phyloP scores from a whole-genome alignment of 2,888 invertebrate genomes.

The Abrostola tripartita region DNA sequence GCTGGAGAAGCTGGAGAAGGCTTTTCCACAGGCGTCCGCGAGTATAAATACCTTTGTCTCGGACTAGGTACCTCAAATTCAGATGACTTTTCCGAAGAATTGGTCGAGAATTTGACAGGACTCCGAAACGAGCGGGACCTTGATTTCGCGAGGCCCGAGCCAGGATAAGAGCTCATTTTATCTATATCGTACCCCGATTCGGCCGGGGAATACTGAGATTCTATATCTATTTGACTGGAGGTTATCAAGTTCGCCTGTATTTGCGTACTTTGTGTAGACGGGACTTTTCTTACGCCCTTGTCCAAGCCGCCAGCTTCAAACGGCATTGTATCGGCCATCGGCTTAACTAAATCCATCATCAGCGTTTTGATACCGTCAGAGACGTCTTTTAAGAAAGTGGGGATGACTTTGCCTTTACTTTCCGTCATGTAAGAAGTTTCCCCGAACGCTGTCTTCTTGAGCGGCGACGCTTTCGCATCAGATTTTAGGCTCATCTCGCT shows the following conservation, averaged over 20 bases:
- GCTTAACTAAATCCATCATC: conserved; percentile 80
- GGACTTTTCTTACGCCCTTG: conserved; percentile 29
- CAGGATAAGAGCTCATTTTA: not conserved
- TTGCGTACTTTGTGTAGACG: conserved; percentile 70
- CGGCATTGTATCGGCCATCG: conserved; percentile 68
- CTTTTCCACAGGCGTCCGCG: not conserved
- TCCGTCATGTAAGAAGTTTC: conserved; percentile 70
- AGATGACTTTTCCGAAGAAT: conserved; percentile 23
- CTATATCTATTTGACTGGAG: conserved; percentile 79
- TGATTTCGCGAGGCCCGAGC: not conserved
- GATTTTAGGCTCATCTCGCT: conserved; percentile 58
- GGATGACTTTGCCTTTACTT: conserved; percentile 73
- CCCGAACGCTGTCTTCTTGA: conserved; percentile 74
- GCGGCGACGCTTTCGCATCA: conserved; percentile 58
- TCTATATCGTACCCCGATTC: conserved; percentile 48
- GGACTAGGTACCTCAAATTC: conserved; percentile 19
- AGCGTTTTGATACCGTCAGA: conserved; percentile 75
- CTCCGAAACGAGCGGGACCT: conserved; percentile 7
- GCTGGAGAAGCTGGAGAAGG: not conserved
- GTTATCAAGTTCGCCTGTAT: conserved; percentile 75
- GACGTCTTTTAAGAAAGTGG: conserved; percentile 71
- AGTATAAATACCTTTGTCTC: not conserved
- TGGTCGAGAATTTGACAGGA: conserved; percentile 28
- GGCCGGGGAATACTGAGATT: conserved; percentile 54
- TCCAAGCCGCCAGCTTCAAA: conserved; percentile 52